These are phyloP conservation scores for Phoebastria nigripes DNA, from an alignment of 2,797 vertebrate genomes.

Conservation along the genomic window DNA sequence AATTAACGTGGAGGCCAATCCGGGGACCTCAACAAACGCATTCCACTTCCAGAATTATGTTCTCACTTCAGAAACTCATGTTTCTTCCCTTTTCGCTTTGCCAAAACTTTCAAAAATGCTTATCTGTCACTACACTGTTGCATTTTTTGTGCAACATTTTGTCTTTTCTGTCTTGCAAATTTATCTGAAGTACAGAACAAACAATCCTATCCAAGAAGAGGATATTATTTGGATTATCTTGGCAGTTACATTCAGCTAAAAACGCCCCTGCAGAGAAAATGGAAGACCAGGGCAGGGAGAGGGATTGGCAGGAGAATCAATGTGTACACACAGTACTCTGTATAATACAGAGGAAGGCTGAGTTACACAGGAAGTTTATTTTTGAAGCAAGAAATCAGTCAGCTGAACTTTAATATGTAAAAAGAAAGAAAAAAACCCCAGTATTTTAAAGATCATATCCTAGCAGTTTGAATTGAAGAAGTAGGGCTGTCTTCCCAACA, in stretches of 20 bases:
- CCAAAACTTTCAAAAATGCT: background rate
- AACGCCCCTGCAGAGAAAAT: background rate
- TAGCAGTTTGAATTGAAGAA: background rate
- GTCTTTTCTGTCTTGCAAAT: background rate
- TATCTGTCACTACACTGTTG: background rate
- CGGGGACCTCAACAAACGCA: background rate
- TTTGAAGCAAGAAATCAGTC: background rate
- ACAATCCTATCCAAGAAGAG: background rate
- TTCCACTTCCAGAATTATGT: background rate
- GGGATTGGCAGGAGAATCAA: background rate
- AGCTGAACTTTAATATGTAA: background rate
- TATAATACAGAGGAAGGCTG: background rate
- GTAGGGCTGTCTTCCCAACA: background rate
- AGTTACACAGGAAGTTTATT: background rate
- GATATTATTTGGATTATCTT: too few species aligned
- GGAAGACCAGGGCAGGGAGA: background rate
- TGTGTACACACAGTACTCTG: background rate
- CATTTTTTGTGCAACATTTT: background rate
- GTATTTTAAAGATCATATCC: background rate
- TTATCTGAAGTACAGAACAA: background rate
- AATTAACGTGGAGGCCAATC: background rate
- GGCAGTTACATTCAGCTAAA: background rate
- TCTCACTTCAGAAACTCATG: background rate
- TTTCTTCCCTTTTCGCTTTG: background rate
- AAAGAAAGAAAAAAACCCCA: background rate